These are phyloP conservation scores for Rhipidura dahli DNA, from an alignment of 2,113 vertebrate species.

Conservation along the genomic window DNA sequence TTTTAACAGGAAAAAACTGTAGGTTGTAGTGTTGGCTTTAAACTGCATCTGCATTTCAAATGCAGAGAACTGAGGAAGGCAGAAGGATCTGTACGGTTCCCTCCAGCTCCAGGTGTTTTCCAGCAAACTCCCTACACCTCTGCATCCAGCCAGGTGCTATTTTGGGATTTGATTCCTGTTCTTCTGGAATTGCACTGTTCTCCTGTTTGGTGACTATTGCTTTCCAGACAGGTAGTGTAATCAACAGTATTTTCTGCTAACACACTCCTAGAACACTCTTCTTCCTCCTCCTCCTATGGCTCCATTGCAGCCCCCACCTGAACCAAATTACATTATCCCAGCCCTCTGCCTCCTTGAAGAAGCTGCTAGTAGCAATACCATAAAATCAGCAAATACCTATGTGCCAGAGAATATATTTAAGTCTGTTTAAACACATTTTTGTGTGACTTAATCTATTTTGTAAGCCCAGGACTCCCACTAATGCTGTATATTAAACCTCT, in stretches of 20 bases:
- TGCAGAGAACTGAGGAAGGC: not conserved
- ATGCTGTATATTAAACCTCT: constrained; percentile 40
- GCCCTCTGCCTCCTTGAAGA: constrained; percentile 24
- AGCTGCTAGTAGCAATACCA: constrained; percentile 35
- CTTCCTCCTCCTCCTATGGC: not conserved
- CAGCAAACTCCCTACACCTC: not conserved
- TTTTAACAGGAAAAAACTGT: not conserved
- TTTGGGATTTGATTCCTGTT: not conserved
- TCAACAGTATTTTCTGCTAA: not conserved
- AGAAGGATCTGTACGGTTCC: not conserved
- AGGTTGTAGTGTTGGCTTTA: not conserved
- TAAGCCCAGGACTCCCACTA: constrained; percentile 45
- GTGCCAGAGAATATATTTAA: constrained; percentile 31
- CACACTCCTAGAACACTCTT: not conserved
- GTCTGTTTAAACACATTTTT: constrained; percentile 49
- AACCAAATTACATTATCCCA: not conserved
- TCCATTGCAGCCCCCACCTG: not conserved
- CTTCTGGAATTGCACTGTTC: not conserved
- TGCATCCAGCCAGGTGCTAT: not conserved
- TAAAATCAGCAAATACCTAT: constrained; percentile 52
- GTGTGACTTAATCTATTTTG: constrained; percentile 55
- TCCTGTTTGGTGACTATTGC: not conserved
- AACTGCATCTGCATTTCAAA: not conserved
- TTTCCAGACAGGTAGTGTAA: not conserved
- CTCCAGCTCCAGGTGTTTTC: not conserved